A percentile compares a stretch with the other conserved stretches of the same genome.
phyloP scores from a whole-genome alignment of 2,797 vertebrate genomes.

The Pagetopsis macropterus region DNA sequence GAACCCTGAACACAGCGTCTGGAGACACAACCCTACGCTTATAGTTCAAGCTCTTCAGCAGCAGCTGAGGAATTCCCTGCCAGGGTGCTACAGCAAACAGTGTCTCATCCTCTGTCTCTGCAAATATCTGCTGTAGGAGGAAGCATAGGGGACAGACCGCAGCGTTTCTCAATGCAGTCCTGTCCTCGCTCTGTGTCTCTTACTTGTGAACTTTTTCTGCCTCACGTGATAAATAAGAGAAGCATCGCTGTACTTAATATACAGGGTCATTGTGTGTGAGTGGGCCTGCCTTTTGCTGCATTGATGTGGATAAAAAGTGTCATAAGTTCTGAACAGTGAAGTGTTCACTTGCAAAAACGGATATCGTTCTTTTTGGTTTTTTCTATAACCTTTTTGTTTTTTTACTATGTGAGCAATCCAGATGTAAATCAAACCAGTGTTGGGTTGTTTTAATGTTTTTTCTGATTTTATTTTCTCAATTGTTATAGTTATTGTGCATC shows the following conservation, averaged over 20 bases:
- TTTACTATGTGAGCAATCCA: too few relatives aligned
- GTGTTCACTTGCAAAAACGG: too few relatives aligned
- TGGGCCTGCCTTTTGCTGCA: constrained; percentile 32
- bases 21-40: constrained; percentile 47
- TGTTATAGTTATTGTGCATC: too few relatives aligned
- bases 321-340: constrained; percentile 20
- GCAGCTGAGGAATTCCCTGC: constrained; percentile 87
- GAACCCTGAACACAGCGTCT: constrained; percentile 53
- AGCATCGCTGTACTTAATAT: constrained; percentile 63
- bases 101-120: constrained; percentile 78
- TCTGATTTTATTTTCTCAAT: too few relatives aligned
- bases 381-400: too few relatives aligned
- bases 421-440: too few relatives aligned
- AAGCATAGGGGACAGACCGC: constrained; percentile 44
- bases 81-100: constrained; percentile 90
- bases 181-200: constrained; percentile 29
- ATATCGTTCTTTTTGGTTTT: too few relatives aligned
- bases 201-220: constrained; percentile 26
- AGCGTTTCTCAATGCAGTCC: constrained; percentile 31
- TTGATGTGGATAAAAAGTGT: constrained; percentile 48
- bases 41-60: constrained; percentile 78
- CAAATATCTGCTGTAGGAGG: constrained; percentile 72
- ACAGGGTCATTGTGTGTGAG: constrained; percentile 46
- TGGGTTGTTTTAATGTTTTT: too few relatives aligned
- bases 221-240: constrained; percentile 43